Conservation (phyloP, 2,888 invertebrate species). For the Proisotoma minuta region DNA sequence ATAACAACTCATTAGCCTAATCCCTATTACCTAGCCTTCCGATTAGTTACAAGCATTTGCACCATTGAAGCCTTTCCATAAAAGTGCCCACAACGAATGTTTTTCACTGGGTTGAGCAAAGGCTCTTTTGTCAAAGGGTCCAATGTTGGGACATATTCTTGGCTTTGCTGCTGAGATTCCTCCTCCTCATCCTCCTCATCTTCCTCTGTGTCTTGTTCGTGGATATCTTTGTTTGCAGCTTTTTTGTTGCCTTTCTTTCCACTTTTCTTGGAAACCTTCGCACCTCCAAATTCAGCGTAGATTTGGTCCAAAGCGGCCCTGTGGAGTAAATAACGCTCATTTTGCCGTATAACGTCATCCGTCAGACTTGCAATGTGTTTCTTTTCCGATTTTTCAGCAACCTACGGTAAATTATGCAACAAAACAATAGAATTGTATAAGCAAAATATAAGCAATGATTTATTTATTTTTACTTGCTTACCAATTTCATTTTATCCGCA, state of each 20-base stretch:
- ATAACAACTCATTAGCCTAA: too few relatives aligned
- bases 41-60: background rate
- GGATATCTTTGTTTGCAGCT: background rate
- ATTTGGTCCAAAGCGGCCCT: background rate
- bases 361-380: background rate
- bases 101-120: background rate
- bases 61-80: background rate
- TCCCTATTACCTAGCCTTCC: background rate
- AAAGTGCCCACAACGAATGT: background rate
- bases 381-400: background rate
- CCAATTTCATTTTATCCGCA: background rate
- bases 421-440: background rate
- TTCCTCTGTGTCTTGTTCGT: background rate
- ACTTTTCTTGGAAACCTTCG: background rate
- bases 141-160: background rate
- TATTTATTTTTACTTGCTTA: background rate
- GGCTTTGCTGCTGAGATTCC: background rate
- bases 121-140: background rate
- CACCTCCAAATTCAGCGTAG: background rate
- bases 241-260: background rate
- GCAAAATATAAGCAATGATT: background rate
- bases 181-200: background rate
- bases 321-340: background rate
- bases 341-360: background rate
- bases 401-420: background rate